phyloP scores from a whole-genome alignment of 2,888 invertebrate species.

The Agonopterix heracliana region DNA sequence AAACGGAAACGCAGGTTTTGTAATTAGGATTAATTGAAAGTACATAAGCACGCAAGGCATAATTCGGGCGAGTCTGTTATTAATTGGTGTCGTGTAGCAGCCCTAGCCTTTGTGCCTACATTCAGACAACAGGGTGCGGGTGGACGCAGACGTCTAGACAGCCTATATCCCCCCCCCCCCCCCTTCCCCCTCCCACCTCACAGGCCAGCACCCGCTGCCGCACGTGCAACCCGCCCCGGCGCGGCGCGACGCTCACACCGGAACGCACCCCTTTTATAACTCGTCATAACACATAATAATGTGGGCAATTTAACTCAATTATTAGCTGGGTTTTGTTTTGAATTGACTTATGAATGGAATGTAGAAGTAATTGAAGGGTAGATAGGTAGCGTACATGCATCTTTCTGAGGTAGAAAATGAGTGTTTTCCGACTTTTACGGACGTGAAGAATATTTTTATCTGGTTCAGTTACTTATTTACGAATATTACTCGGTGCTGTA shows the following conservation, averaged over 20 bases:
- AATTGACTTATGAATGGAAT: too few relatives aligned
- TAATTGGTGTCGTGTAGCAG: conserved; percentile 40
- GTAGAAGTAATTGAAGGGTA: too few relatives aligned
- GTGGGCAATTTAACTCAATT: conserved; percentile 10
- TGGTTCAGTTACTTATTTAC: too few relatives aligned
- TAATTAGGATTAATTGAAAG: conserved; percentile 19
- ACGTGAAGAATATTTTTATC: too few relatives aligned
- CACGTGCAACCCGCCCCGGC: background rate
- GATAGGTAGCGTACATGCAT: too few relatives aligned
- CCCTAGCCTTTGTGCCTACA: conserved; percentile 11
- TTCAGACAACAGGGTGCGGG: conserved; percentile 6
- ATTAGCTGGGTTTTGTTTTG: background rate
- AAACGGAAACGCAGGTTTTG: too few relatives aligned
- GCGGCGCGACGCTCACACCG: background rate
- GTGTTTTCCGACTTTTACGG: too few relatives aligned
- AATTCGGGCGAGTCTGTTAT: conserved; percentile 4
- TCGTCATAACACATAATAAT: conserved; percentile 9
- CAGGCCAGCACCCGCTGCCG: conserved; percentile 6
- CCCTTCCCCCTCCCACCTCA: conserved; percentile 13
- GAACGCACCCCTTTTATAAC: conserved; percentile 11
- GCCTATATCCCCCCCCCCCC: conserved; percentile 26
- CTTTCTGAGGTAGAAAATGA: too few relatives aligned
- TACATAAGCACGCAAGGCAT: conserved; percentile 19
- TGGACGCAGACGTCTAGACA: conserved; percentile 45
- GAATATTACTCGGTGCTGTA: too few relatives aligned